A percentile compares a stretch with the other conserved stretches of the same genome.
Conservation (phyloP, 2,888 invertebrate genomes). For the Parelbella ahira region DNA sequence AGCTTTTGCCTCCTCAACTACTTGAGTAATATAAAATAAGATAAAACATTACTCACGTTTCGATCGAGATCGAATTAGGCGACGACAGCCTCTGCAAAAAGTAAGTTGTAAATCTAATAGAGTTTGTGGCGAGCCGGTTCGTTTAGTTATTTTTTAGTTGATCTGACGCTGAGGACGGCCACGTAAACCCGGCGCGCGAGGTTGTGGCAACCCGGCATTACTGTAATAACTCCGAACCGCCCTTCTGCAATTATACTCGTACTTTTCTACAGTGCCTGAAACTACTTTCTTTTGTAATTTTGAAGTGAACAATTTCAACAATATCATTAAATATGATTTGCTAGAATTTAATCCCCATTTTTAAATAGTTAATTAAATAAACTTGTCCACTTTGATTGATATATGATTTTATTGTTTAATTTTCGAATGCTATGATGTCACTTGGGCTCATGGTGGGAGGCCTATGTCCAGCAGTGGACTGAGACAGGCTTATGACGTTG, state of each 20-base stretch:
- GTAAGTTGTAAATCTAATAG: constrained; percentile 76
- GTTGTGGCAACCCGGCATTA: constrained; percentile 72
- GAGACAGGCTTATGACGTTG: no score
- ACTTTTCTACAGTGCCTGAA: constrained; percentile 64
- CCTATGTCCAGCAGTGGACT: no score
- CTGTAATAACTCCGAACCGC: constrained; percentile 71
- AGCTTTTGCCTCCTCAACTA: no score
- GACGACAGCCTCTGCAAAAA: constrained; percentile 74
- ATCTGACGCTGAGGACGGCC: constrained; percentile 60
- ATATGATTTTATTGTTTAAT: no score
- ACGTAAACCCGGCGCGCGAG: constrained; percentile 70
- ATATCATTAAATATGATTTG: not conserved
- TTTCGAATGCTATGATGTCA: no score
- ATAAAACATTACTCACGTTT: constrained; percentile 74
- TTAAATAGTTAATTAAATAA: no score
- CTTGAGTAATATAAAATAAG: no score
- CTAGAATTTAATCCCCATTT: no score
- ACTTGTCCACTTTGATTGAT: no score
- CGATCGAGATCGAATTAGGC: constrained; percentile 71
- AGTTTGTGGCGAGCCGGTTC: constrained; percentile 73
- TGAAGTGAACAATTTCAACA: constrained; percentile 1
- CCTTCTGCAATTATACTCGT: constrained; percentile 74
- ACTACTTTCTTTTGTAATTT: constrained; percentile 41
- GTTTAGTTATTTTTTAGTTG: constrained; percentile 74
- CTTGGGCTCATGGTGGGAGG: no score